Conservation (phyloP, 2,113 vertebrate species). For the Cavia aperea region DNA sequence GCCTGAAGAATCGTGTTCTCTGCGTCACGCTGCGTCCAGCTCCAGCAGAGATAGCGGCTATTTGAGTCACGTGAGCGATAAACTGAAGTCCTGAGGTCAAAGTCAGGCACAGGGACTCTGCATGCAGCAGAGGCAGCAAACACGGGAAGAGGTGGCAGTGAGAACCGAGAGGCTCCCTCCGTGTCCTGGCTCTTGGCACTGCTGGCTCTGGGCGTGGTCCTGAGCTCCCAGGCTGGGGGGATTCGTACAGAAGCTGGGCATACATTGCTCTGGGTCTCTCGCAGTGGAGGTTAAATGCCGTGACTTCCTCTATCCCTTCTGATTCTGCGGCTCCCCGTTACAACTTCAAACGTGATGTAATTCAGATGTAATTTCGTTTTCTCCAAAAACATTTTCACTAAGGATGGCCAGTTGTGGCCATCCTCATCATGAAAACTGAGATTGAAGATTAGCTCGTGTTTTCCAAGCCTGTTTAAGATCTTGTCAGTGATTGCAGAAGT, state of each 20-base stretch:
- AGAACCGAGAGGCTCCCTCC: not conserved
- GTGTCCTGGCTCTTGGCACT: too few species aligned
- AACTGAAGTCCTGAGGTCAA: not conserved
- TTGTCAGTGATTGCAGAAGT: not conserved
- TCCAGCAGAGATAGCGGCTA: not conserved
- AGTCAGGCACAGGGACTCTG: not conserved
- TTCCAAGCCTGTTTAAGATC: not conserved
- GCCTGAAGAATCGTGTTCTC: not conserved
- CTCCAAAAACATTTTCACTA: not conserved
- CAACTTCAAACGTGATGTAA: not conserved
- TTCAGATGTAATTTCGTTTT: not conserved
- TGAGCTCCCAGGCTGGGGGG: not conserved
- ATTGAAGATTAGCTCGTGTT: not conserved
- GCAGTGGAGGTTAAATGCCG: not conserved
- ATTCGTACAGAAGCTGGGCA: not conserved
- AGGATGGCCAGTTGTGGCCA: not conserved
- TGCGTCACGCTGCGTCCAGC: fast-evolving
- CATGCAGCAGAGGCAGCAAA: not conserved
- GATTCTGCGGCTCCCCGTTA: not conserved
- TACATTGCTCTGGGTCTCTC: not conserved
- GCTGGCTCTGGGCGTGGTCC: not conserved
- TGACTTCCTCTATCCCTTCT: not conserved
- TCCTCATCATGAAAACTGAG: not conserved
- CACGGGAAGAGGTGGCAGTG: not conserved
- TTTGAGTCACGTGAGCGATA: not conserved